Conservation (phyloP, 2,888 invertebrate species). For the Pyralis farinalis region DNA sequence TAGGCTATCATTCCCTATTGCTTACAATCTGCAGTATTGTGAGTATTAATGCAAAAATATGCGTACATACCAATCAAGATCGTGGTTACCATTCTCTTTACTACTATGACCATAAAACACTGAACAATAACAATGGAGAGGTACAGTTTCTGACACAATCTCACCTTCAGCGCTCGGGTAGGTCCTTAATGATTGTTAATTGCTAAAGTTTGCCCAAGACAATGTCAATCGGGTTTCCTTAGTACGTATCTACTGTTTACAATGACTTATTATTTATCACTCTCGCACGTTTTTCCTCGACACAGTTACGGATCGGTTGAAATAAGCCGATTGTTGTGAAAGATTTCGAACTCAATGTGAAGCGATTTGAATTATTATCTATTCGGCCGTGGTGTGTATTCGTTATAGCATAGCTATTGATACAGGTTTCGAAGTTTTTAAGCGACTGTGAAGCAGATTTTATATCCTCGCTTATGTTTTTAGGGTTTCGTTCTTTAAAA, state of each 20-base stretch:
- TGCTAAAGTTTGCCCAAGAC: slow-evolving; percentile 25
- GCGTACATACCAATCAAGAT: no score
- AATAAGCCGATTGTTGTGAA: slow-evolving; percentile 59
- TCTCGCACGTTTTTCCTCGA: slow-evolving; percentile 77
- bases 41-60: no score
- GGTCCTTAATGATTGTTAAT: background rate
- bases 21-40: no score
- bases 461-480: no score
- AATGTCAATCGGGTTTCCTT: slow-evolving; percentile 40
- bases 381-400: no score
- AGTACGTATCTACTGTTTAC: slow-evolving; percentile 29
- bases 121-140: background rate
- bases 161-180: background rate
- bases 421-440: no score
- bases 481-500: no score
- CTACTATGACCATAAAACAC: no score
- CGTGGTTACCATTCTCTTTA: no score
- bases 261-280: slow-evolving; percentile 67
- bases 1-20: no score
- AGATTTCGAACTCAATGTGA: slow-evolving; percentile 19
- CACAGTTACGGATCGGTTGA: slow-evolving; percentile 61
- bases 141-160: background rate
- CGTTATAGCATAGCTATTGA: no score
- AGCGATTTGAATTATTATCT: slow-evolving; percentile 3
- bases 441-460: no score